Evolutionary conservation across 2,888 invertebrate genomes (phyloP), one percentile per base, ranked within the genome.

Genomic region (Chloroclystis v-ata): DNA sequence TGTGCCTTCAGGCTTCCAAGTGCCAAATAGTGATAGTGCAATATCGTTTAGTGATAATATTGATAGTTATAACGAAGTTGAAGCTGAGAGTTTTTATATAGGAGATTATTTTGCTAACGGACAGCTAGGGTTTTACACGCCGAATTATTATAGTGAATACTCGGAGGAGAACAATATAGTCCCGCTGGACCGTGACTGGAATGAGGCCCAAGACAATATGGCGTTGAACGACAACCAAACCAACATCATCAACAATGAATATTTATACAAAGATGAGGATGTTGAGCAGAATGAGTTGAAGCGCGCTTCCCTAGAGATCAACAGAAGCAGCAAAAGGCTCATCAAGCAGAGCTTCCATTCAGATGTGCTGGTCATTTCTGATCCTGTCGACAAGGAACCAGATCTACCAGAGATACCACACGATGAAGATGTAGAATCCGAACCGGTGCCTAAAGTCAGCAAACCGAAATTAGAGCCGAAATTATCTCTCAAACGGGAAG

Each of bases 361-460:
- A 1, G 90, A 92, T 61, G 90, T 92, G 9, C 75, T 93, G 35
- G 90, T 92, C 60, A 93, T 93, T 72, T 92, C 92, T 0, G 91
- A 91, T 59, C 70, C 80, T 1, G 72, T 73, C n/a, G 74, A 75
- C 10, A 11, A 30, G 20, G 42, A 42, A 20, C 11, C 41, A n/a
- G 50, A 46, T 35, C 13, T 38, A 9, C 38, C 32, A 24, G 45
- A 53, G 37, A 63, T 67, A 40, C 32, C 58, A 32, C 37, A 10
- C 28, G 53, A 56, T 12, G 55, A 54, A 8, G 48, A 50, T 8
- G 67, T 69, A 4, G 70, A 63, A 28, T 69, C 71, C 25, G 75
- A 69, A 64, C 78, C 55, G 33, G 81, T 64, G 48, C 66, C 49
- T 54, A 82, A 68, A 51, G 78, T 77, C 37, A 46, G 61, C 9